These are phyloP conservation scores for Ips nitidus DNA, from an alignment of 1,140 invertebrate species.

Conservation along the genomic window DNA sequence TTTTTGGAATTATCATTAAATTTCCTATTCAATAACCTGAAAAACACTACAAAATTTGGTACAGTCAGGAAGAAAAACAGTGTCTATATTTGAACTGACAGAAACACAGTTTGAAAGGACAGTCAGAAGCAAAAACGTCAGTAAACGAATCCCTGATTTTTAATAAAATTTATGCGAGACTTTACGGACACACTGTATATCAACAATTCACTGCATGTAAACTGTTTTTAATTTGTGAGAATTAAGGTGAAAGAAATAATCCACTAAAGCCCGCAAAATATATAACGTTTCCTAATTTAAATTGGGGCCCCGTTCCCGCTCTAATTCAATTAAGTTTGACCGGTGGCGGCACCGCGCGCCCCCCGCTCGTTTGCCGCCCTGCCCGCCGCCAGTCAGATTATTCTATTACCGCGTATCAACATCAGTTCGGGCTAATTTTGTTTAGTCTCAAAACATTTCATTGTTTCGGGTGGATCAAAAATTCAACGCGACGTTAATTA, in stretches of 20 bases:
- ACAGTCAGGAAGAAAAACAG: too few relatives aligned
- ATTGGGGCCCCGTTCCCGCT: conserved; percentile 25
- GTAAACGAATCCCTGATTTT: too few relatives aligned
- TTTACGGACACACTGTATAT: too few relatives aligned
- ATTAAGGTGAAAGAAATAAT: not conserved
- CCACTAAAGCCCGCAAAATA: conserved; percentile 1
- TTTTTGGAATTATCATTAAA: too few relatives aligned
- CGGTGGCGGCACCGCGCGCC: conserved; percentile 23
- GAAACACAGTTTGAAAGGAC: too few relatives aligned
- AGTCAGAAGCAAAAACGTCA: too few relatives aligned
- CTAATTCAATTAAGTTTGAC: conserved; percentile 45
- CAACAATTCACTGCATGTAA: too few relatives aligned
- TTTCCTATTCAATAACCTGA: too few relatives aligned
- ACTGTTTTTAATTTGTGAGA: too few relatives aligned
- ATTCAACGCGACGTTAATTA: conserved; percentile 54
- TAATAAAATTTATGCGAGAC: too few relatives aligned
- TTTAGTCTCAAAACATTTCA: conserved; percentile 55
- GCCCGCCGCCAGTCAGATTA: conserved; percentile 50
- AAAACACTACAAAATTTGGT: too few relatives aligned
- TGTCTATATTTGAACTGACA: too few relatives aligned
- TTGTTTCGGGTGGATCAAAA: conserved; percentile 56
- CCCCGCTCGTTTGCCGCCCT: conserved; percentile 6
- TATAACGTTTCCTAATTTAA: conserved; percentile 38
- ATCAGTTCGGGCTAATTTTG: conserved; percentile 53
- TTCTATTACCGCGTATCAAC: conserved; percentile 56